These are phyloP conservation scores for Aphelenchoides besseyi DNA, from an alignment of 1,140 invertebrate genomes.

Conservation along the genomic window DNA sequence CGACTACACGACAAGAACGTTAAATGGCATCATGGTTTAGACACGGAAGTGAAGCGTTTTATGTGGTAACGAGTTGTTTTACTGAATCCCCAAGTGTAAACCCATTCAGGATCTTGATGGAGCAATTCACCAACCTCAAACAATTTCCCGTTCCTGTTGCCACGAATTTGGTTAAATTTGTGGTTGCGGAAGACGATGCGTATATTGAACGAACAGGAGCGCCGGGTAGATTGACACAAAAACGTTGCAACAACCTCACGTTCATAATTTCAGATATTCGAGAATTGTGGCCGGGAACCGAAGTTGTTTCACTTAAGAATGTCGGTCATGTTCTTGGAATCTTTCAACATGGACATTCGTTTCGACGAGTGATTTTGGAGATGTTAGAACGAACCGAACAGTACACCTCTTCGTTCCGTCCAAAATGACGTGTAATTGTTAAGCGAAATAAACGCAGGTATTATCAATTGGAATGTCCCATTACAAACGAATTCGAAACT, in stretches of 20 bases:
- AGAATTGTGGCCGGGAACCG: constrained; percentile 71
- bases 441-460: constrained; percentile 1
- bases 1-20: constrained; percentile 14
- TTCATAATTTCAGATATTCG: constrained; percentile 29
- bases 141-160: constrained; percentile 82
- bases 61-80: too few species aligned
- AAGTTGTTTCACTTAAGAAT: constrained; percentile 75
- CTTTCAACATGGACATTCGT: constrained; percentile 7
- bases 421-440: too few species aligned
- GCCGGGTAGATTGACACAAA: constrained; percentile 3
- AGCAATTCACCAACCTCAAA: constrained; percentile 85
- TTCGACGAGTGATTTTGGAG: constrained; percentile 20
- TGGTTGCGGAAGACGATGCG: constrained; percentile 80
- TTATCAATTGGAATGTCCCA: too few species aligned
- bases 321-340: constrained; percentile 80
- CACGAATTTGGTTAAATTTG: constrained; percentile 77
- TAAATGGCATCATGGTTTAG: not conserved
- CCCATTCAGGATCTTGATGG: too few species aligned
- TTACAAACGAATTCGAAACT: not conserved
- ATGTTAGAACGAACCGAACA: not conserved
- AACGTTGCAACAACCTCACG: not conserved
- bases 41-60: not conserved
- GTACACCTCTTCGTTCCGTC: not conserved
- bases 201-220: constrained; percentile 79
- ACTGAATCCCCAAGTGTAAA: too few species aligned